A percentile compares a stretch with the other conserved stretches of the same genome.
Evolutionary conservation across 2,888 invertebrate genomes (phyloP).

Genomic region (Esperia sulphurella): DNA sequence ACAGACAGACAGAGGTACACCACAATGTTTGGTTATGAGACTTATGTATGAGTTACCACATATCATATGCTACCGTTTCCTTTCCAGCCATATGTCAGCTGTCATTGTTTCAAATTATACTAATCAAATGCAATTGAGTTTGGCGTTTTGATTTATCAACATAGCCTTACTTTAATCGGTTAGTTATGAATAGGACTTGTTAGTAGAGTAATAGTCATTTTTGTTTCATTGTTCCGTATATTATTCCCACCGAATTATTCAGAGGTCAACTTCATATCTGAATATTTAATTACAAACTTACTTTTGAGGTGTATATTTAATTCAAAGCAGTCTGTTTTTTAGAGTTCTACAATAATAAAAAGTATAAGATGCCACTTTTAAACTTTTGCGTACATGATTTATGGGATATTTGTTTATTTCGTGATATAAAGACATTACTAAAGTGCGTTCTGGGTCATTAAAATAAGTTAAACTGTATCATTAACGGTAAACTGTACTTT

Average conservation of each 20-base stretch:
- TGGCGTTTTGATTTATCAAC: conserved; percentile 38
- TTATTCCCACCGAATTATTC: neutral
- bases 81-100: conserved; percentile 47
- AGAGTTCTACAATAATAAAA: no score
- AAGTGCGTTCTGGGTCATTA: no score
- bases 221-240: neutral
- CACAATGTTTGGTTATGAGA: neutral
- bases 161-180: conserved; percentile 31
- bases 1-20: neutral
- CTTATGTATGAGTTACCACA: neutral
- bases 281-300: neutral
- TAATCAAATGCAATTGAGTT: conserved; percentile 39
- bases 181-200: conserved; percentile 7
- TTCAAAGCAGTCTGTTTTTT: no score
- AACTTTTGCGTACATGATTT: no score
- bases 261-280: neutral
- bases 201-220: neutral
- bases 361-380: no score
- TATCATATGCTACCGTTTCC: conserved; percentile 10
- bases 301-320: neutral
- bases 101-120: conserved; percentile 42
- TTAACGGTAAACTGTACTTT: neutral
- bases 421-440: no score
- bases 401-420: no score
- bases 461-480: neutral